A percentile compares a stretch with the other conserved stretches of the same genome.
phyloP scores from a whole-genome alignment of 2,888 invertebrate genomes.

The Xestia ashworthii region DNA sequence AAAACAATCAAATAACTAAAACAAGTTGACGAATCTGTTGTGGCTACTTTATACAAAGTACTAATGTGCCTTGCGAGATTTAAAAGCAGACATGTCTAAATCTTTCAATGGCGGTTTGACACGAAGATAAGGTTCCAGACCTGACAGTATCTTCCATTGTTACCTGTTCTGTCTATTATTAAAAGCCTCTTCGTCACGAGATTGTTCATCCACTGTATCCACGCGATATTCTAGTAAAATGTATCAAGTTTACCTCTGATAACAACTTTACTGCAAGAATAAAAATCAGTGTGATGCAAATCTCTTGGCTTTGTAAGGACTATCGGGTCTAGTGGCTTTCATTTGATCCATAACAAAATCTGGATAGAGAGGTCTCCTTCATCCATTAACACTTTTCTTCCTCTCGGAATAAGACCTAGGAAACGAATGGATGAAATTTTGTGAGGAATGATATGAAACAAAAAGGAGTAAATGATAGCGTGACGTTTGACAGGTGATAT shows the following conservation, averaged over 20 bases:
- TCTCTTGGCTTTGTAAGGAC: neutral
- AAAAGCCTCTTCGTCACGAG: neutral
- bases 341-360: neutral
- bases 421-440: neutral
- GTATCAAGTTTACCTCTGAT: neutral
- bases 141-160: neutral
- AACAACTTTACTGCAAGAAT: neutral
- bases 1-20: neutral
- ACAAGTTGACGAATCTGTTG: neutral
- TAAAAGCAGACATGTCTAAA: neutral
- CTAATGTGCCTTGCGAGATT: neutral
- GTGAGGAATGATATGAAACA: neutral
- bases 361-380: neutral
- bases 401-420: neutral
- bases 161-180: neutral
- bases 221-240: neutral
- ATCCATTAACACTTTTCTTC: neutral
- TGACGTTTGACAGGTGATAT: neutral
- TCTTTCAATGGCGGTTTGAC: neutral
- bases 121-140: neutral
- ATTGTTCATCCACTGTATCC: neutral
- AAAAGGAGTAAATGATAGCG: neutral
- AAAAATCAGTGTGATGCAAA: neutral
- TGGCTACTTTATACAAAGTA: neutral
- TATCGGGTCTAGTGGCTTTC: neutral